Conservation (phyloP, 37 sponge, comb jelly and placozoan species). For the Amphimedon queenslandica region DNA sequence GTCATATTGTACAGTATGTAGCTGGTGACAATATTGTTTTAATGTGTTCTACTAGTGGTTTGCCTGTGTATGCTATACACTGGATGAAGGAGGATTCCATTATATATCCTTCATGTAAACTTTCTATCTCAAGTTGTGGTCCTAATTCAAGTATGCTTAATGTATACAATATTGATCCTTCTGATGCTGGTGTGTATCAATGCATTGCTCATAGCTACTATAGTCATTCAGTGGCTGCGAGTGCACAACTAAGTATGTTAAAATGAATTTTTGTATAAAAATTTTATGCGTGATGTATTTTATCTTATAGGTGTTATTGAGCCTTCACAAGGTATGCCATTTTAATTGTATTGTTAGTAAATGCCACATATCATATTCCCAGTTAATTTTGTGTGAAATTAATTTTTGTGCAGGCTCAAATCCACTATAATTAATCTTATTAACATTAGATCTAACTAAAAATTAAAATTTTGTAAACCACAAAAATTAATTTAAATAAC, state of each 20-base stretch:
- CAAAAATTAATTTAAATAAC: no score
- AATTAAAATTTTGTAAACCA: no score
- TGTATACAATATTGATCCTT: not conserved
- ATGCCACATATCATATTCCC: no score
- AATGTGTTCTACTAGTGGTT: not conserved
- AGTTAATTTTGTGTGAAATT: no score
- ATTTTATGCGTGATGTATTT: no score
- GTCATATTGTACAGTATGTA: no score
- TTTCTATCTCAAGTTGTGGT: not conserved
- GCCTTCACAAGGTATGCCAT: no score
- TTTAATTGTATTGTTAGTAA: no score
- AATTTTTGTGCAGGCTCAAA: no score
- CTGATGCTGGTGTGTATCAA: not conserved
- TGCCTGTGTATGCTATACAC: not conserved
- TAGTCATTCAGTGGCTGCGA: not conserved
- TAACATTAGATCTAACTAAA: no score
- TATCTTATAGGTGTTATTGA: not conserved
- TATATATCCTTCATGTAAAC: not conserved
- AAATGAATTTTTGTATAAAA: not conserved
- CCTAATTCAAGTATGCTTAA: not conserved
- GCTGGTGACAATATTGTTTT: not conserved
- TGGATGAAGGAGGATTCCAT: not conserved
- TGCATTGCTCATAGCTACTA: constrained; percentile 1
- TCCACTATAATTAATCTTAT: no score
- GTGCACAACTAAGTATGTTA: not conserved